These are phyloP conservation scores for Ptychoptera albimana DNA, from an alignment of 2,888 invertebrate genomes.

Conservation along the genomic window DNA sequence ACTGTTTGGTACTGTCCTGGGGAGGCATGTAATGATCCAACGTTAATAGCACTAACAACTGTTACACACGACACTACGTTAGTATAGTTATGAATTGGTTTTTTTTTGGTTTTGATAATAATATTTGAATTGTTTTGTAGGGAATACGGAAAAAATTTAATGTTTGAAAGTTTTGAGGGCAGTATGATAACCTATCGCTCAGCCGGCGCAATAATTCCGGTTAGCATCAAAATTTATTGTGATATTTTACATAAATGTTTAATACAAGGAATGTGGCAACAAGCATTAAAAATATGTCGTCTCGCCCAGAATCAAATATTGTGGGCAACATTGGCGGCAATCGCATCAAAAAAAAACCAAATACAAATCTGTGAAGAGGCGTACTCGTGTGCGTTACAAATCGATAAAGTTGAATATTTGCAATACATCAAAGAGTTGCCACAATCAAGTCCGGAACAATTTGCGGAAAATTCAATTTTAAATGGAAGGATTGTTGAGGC, in stretches of 20 bases:
- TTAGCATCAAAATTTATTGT: conserved; percentile 27
- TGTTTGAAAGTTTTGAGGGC: conserved; percentile 65
- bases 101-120: conserved; percentile 25
- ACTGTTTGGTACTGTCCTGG: conserved; percentile 71
- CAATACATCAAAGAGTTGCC: conserved; percentile 48
- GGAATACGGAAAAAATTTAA: conserved; percentile 77
- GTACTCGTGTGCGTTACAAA: conserved; percentile 77
- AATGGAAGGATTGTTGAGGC: conserved; percentile 27
- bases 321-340: conserved; percentile 89
- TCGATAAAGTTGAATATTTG: conserved; percentile 73
- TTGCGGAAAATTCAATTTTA: conserved; percentile 30
- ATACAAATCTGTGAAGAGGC: conserved; percentile 86
- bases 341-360: conserved; percentile 76
- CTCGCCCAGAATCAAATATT: conserved; percentile 41
- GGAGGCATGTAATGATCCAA: conserved; percentile 53
- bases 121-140: conserved; percentile 33
- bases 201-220: conserved; percentile 64
- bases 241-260: conserved; percentile 48
- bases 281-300: conserved; percentile 62
- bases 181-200: conserved; percentile 72
- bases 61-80: conserved; percentile 35
- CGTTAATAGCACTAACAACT: conserved; percentile 45
- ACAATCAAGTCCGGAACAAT: conserved; percentile 26
- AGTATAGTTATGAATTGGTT: conserved; percentile 8
- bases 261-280: conserved; percentile 64